These are phyloP conservation scores for Microcebus griseorufus DNA, from an alignment of 2,113 vertebrate genomes.

Conservation along the genomic window DNA sequence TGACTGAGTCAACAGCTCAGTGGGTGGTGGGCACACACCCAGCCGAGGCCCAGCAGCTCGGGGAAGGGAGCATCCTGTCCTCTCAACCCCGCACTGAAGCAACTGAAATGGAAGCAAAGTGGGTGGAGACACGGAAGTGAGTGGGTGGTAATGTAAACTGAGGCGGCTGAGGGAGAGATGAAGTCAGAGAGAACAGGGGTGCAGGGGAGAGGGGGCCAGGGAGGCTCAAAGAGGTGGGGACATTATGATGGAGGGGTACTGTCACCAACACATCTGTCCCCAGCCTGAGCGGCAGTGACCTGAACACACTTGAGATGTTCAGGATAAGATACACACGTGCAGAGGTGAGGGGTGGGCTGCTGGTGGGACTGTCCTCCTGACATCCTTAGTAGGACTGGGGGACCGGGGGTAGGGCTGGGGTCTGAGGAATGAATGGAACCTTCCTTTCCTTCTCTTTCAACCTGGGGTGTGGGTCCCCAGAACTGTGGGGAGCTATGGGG, in stretches of 20 bases:
- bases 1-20: neutral
- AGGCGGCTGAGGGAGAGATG: neutral
- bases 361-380: too few relatives aligned
- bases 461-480: neutral
- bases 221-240: neutral
- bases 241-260: neutral
- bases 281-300: neutral
- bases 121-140: neutral
- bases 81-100: neutral
- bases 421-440: neutral
- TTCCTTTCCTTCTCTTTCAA: neutral
- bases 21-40: neutral
- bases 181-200: neutral
- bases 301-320: neutral
- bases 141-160: neutral
- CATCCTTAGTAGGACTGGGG: too few relatives aligned
- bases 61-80: neutral
- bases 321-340: fast-evolving
- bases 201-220: too few relatives aligned
- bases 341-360: neutral
- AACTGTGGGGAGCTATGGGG: neutral
- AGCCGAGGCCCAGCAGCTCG: neutral
- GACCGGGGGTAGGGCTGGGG: neutral
- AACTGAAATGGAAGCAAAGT: neutral
- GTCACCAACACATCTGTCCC: neutral